A percentile compares a stretch with the other conserved stretches of the same genome.
Evolutionary conservation across 2,113 vertebrate species (phyloP).

Genomic region (Cebus imitator): DNA sequence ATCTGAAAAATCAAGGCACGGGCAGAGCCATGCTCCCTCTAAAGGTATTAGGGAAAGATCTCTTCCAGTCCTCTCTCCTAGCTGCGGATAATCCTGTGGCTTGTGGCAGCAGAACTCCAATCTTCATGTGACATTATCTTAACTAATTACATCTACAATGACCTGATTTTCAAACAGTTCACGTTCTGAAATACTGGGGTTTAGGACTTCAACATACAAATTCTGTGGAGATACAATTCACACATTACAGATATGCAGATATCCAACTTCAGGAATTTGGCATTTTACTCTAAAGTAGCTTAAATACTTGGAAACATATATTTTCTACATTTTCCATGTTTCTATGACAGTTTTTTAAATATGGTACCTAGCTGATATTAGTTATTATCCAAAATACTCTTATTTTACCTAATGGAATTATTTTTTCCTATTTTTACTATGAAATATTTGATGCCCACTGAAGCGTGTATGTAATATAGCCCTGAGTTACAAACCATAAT

Average conservation of each 20-base stretch:
- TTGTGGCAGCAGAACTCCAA: not conserved
- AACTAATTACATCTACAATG: not conserved
- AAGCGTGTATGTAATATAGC: not conserved
- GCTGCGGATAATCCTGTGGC: not conserved
- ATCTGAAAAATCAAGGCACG: not conserved
- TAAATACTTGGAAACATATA: not conserved
- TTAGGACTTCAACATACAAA: not conserved
- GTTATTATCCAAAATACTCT: not conserved
- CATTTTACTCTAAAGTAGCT: not conserved
- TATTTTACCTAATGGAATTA: not conserved
- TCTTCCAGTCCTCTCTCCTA: not conserved
- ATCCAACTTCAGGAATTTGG: not conserved
- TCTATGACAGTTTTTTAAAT: not conserved
- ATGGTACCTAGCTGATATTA: not conserved
- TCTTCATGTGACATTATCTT: not conserved
- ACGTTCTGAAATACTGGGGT: not conserved
- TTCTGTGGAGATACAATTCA: not conserved
- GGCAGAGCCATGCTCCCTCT: not conserved
- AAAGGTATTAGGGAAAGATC: not conserved
- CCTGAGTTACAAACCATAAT: not conserved
- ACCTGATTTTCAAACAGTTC: not conserved
- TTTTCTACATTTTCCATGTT: not conserved
- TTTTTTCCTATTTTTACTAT: not conserved
- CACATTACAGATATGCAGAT: not conserved
- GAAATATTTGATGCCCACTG: not conserved